These are phyloP conservation scores for Philopotamus ludificatus DNA, from an alignment of 1,140 invertebrate genomes.

Conservation along the genomic window DNA sequence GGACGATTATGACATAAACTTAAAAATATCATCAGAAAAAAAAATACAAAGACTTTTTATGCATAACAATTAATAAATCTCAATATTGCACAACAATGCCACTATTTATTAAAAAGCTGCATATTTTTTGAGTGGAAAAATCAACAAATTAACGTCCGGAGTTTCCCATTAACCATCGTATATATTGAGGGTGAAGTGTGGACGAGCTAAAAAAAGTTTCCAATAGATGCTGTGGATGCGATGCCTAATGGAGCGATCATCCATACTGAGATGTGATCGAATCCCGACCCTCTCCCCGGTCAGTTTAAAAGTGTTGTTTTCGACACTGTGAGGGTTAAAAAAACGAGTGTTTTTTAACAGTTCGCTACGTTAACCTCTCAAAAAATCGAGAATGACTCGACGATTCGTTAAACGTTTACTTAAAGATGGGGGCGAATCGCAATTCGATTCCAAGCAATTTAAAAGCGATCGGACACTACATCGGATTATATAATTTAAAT, in stretches of 20 bases:
- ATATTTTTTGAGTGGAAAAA: too few species aligned
- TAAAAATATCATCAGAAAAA: too few species aligned
- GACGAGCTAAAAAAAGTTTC: not conserved
- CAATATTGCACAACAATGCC: too few species aligned
- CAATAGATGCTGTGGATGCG: not conserved
- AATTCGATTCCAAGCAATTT: not conserved
- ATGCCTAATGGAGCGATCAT: conserved; percentile 7
- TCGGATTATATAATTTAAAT: not conserved
- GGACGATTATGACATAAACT: too few species aligned
- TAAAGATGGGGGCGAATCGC: not conserved
- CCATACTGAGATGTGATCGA: not conserved
- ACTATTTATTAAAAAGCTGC: too few species aligned
- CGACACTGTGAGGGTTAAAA: not conserved
- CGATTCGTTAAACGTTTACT: not conserved
- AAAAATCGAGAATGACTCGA: not conserved
- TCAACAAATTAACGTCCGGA: too few species aligned
- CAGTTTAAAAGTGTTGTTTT: conserved; percentile 6
- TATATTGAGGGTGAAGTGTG: not conserved
- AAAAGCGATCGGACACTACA: not conserved
- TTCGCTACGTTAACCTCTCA: conserved; percentile 9
- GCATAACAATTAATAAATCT: too few species aligned
- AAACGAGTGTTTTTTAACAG: conserved; percentile 9
- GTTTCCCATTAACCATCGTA: too few species aligned
- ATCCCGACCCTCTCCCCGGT: conserved; percentile 3
- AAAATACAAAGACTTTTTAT: too few species aligned